Evolutionary conservation across 2,797 vertebrate species (phyloP).

Genomic region (Macropus fuliginosus): DNA sequence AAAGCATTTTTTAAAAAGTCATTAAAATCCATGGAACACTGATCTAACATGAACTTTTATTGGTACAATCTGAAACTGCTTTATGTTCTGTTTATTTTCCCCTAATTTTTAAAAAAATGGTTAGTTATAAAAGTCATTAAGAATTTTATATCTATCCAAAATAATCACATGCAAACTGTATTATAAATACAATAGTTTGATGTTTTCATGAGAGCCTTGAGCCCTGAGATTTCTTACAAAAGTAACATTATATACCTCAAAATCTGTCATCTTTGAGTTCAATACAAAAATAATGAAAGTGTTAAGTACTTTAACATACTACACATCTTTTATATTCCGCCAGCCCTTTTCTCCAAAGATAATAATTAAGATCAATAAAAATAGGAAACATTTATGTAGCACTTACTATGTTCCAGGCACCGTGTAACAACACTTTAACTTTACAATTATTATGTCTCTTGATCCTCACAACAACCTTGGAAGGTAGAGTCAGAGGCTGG

Average conservation of each 20-base stretch:
- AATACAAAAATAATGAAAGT: constrained; percentile 23
- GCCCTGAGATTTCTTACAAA: constrained; percentile 42
- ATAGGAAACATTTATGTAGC: not conserved
- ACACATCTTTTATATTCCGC: not conserved
- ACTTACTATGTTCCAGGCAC: not conserved
- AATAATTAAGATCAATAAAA: not conserved
- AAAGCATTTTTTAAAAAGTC: constrained; percentile 43
- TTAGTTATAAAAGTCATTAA: not conserved
- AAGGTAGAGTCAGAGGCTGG: not conserved
- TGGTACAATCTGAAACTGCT: not conserved
- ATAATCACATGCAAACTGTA: constrained; percentile 20
- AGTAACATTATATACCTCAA: not conserved
- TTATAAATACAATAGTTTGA: constrained; percentile 1
- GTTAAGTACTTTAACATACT: not conserved
- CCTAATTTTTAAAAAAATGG: not conserved
- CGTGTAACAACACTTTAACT: not conserved
- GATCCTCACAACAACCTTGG: not conserved
- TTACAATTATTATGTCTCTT: not conserved
- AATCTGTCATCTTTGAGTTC: constrained; percentile 20
- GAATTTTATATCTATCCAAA: constrained; percentile 46
- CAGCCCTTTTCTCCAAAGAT: not conserved
- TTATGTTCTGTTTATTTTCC: constrained; percentile 49
- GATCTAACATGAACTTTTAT: constrained; percentile 15
- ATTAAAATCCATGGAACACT: not conserved
- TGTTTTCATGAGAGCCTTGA: constrained; percentile 9